phyloP scores from a whole-genome alignment of 2,888 invertebrate species.

The Sceliomorpha sp. region DNA sequence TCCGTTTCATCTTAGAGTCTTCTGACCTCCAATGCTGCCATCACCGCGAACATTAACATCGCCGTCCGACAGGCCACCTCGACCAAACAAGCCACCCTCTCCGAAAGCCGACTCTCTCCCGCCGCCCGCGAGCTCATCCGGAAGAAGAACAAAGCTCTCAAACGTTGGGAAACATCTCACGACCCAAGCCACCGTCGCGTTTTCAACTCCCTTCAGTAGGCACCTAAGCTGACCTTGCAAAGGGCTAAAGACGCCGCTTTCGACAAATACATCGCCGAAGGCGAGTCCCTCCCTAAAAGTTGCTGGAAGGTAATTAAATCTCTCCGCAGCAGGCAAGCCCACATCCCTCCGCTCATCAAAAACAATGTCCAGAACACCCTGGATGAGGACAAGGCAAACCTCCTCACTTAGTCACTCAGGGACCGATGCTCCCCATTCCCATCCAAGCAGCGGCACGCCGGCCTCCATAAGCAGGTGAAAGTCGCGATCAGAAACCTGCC shows the following conservation, averaged over 20 bases:
- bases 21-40: neutral
- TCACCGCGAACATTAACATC: neutral
- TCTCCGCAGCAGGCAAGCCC: slow-evolving; percentile 3
- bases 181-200: neutral
- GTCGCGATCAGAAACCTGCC: no score
- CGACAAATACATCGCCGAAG: slow-evolving; percentile 12
- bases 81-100: neutral
- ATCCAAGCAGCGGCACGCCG: neutral
- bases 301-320: slow-evolving; percentile 12
- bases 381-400: slow-evolving; percentile 11
- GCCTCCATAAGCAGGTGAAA: no score
- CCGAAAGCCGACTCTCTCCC: neutral
- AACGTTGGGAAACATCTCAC: neutral
- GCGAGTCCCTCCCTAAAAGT: slow-evolving; percentile 8
- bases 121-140: neutral
- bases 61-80: neutral
- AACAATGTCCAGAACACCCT: no score
- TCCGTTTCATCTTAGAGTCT: neutral
- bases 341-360: slow-evolving; percentile 3
- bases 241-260: neutral
- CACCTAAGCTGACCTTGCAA: neutral
- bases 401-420: slow-evolving; percentile 4
- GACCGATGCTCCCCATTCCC: slow-evolving; percentile 21
- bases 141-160: slow-evolving; percentile 1
- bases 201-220: no score